A percentile compares a stretch with the other conserved stretches of the same genome.
Conservation (phyloP, 2,888 invertebrate species). For the Oscheius onirici region DNA sequence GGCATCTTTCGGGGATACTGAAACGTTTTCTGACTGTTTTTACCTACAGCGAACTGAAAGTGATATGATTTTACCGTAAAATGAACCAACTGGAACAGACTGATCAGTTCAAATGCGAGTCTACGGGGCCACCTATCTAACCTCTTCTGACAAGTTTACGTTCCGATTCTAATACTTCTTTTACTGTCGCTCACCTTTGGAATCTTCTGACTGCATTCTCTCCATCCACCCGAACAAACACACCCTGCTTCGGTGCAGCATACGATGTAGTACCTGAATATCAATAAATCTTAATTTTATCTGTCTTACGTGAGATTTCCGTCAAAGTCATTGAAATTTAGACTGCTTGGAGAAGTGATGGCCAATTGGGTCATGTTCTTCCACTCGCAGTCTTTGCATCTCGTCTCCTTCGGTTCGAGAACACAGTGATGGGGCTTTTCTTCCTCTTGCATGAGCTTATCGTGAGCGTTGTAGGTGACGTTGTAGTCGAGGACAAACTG, state of each 20-base stretch:
- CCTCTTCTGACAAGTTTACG: too few species aligned
- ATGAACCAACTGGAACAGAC: too few species aligned
- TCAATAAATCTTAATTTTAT: not conserved
- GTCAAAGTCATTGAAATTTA: too few species aligned
- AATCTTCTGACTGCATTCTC: not conserved
- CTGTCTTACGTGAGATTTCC: too few species aligned
- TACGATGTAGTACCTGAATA: not conserved
- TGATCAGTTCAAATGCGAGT: too few species aligned
- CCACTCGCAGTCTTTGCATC: not conserved
- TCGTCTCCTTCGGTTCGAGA: not conserved
- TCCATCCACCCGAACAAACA: not conserved
- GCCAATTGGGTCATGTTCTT: not conserved
- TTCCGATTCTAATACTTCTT: too few species aligned
- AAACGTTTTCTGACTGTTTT: not conserved
- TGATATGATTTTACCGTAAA: too few species aligned
- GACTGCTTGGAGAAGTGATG: not conserved
- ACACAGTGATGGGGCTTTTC: not conserved
- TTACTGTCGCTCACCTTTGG: not conserved
- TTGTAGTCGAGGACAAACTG: too few species aligned
- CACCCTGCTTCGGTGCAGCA: not conserved
- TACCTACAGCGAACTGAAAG: not conserved
- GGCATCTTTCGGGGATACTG: slow-evolving; percentile 19
- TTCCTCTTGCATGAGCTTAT: too few species aligned
- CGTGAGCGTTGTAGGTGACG: too few species aligned
- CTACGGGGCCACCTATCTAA: too few species aligned